Evolutionary conservation across 92 coral and sea anemone species (phyloP), one percentile per base, ranked within the genome.

Genomic region (Bergia sp.): DNA sequence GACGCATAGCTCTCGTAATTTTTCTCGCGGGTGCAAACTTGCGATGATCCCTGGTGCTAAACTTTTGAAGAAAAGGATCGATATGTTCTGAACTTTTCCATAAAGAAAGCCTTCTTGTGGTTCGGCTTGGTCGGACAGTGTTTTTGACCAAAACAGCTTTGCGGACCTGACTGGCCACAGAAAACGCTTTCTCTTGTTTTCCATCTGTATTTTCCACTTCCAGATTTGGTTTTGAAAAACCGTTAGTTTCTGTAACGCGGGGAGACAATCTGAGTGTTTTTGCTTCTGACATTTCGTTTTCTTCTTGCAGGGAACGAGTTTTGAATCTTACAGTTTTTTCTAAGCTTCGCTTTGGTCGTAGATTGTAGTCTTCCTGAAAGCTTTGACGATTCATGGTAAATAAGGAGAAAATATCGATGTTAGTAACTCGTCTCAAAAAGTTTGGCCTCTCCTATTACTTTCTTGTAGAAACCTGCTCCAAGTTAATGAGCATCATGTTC

Each of bases 11-110:
- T 42, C 83, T 90, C 11, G 92, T 77, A 39, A 82, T 85, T 65
- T 86, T 93, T 45, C 94, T 88, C 2, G 93, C 91, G 3, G 98
- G 98, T 18, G 95, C 92, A 2, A 86, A 82, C 50, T 92, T 92
- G 50, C 99, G 90, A 55, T 90, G 92, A 64, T 96, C 99, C 50
- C 99, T 90, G 0, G 99, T 96, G 91, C 99, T 96, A 85, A 96
- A 96, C 86, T 94, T 95, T 79, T 95, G 99, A n/a, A 96, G 91
- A 76, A 96, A 96, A 13, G 99, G 99, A 77, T 96, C 99, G 20
- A 96, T 90, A 7, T 92, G 92, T 0, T 88, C 96, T 37, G 98
- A 86, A 7, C 96, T 88, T 77, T 91, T 92, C 90, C 95, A 92
- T 1, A 90, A 78, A 15, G 96, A 92, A 37, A 92, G 91, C 41